Conservation (phyloP, 2,113 vertebrate species). For the Herpetotheres cachinnans region DNA sequence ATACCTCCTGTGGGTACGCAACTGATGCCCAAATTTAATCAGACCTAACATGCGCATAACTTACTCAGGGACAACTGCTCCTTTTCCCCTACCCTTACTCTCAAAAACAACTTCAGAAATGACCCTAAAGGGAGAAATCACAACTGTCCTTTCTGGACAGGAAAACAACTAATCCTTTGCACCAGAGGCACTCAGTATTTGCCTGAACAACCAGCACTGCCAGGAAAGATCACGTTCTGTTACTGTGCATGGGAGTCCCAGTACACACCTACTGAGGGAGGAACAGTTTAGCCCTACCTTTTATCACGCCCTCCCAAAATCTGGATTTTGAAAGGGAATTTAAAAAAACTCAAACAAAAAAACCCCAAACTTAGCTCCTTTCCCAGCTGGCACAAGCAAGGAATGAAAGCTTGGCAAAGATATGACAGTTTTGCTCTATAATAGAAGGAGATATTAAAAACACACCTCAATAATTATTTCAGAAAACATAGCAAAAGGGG, state of each 20-base stretch:
- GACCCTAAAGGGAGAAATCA: neutral
- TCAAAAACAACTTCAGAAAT: neutral
- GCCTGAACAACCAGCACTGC: neutral
- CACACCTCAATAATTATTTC: neutral
- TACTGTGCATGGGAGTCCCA: neutral
- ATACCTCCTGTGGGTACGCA: accelerated
- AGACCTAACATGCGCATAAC: accelerated
- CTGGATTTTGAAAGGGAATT: neutral
- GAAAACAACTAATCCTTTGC: neutral
- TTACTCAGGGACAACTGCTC: neutral
- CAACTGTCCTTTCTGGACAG: neutral
- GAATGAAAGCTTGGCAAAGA: neutral
- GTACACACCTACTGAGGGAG: neutral
- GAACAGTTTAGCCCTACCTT: neutral
- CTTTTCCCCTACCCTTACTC: neutral
- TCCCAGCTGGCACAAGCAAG: neutral
- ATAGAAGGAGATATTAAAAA: neutral
- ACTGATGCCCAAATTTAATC: neutral
- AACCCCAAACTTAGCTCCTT: neutral
- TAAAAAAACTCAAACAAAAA: neutral
- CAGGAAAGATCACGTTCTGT: neutral
- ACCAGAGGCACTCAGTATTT: neutral
- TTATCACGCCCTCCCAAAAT: neutral
- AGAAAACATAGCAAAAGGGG: neutral
- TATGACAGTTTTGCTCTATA: neutral